Conservation (phyloP, 2,797 vertebrate genomes). For the Acrocephalus scirpaceus region DNA sequence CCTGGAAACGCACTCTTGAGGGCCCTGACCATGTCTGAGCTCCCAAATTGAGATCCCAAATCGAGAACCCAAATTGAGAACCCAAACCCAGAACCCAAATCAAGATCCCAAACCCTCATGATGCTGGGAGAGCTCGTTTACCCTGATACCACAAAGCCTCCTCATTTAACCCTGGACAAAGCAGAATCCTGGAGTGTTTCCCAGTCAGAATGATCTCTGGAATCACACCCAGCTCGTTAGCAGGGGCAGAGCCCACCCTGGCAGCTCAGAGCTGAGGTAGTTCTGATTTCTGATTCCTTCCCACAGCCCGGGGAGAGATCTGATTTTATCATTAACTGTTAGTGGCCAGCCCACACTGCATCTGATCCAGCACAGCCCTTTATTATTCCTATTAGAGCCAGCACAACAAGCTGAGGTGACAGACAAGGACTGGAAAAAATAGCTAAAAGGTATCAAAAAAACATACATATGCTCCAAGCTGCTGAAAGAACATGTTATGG, state of each 20-base stretch:
- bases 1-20: neutral
- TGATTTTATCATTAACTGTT: neutral
- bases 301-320: neutral
- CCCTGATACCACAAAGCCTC: neutral
- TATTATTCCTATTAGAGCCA: neutral
- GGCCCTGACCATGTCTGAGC: neutral
- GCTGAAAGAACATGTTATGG: constrained; percentile 38
- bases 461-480: neutral
- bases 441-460: constrained; percentile 14
- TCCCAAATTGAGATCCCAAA: neutral
- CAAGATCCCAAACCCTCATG: neutral
- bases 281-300: neutral
- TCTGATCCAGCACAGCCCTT: constrained; percentile 8
- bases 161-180: neutral
- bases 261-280: neutral
- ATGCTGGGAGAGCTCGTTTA: rapidly evolving
- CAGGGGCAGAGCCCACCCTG: neutral
- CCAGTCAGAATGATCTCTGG: neutral
- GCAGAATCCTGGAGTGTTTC: neutral
- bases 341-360: neutral
- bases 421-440: constrained; percentile 31
- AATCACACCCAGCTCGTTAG: neutral
- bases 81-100: too few species aligned
- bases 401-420: constrained; percentile 38
- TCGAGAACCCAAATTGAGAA: too few species aligned